Conservation (phyloP, 2,888 invertebrate species). For the Leptinotarsa tumamoca region DNA sequence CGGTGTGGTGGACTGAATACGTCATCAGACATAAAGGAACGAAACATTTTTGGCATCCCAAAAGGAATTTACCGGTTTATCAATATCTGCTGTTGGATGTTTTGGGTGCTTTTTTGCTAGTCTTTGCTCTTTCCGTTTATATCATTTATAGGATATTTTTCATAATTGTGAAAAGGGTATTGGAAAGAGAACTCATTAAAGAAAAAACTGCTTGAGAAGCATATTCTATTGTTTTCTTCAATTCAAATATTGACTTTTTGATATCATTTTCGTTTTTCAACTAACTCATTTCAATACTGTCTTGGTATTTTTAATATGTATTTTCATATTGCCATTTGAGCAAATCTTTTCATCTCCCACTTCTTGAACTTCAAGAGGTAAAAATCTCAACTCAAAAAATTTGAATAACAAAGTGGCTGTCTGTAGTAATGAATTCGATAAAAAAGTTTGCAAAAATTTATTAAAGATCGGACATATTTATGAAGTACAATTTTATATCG, state of each 20-base stretch:
- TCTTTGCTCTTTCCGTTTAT: conserved; percentile 17
- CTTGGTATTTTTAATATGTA: no score
- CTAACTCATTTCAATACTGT: no score
- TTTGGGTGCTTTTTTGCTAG: conserved; percentile 35
- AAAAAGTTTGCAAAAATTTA: no score
- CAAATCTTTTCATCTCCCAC: no score
- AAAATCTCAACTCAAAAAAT: no score
- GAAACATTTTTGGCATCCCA: conserved; percentile 47
- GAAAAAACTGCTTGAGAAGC: neutral
- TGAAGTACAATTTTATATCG: no score
- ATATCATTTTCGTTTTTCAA: no score
- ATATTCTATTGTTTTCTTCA: neutral
- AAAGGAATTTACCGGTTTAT: conserved; percentile 48
- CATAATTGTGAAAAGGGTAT: neutral
- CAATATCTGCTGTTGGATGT: conserved; percentile 54
- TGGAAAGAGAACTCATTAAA: neutral
- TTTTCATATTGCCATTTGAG: no score
- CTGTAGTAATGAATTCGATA: no score
- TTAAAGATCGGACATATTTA: no score
- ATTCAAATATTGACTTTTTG: neutral
- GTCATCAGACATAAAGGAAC: conserved; percentile 53
- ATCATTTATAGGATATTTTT: neutral
- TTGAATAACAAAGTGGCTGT: no score
- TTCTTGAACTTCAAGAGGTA: no score
- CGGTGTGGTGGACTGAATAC: conserved; percentile 58